Evolutionary conservation across 2,797 vertebrate genomes (phyloP).

Genomic region (Rhynchonycteris naso): DNA sequence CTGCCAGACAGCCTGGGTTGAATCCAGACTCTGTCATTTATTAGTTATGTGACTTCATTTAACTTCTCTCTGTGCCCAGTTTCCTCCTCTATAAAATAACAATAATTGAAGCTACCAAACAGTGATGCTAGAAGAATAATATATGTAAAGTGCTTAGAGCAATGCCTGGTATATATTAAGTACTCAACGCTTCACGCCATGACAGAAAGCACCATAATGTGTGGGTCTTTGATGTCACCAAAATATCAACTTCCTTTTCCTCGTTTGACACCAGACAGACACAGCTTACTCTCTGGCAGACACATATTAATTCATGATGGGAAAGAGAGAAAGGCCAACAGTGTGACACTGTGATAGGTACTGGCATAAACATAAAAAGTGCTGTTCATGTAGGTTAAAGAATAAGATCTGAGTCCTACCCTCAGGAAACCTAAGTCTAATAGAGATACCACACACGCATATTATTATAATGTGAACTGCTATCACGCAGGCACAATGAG

Average conservation of each 20-base stretch:
- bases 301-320: not conserved
- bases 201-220: not conserved
- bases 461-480: not conserved
- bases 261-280: not conserved
- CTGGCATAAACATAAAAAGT: not conserved
- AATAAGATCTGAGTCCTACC: not conserved
- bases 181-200: not conserved
- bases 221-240: not conserved
- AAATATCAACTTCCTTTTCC: conserved; percentile 19
- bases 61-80: not conserved
- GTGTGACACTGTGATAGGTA: not conserved
- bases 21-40: conserved; percentile 14
- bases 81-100: not conserved
- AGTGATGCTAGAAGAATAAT: not conserved
- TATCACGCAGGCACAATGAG: not conserved
- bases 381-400: no score
- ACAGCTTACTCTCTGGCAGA: conserved; percentile 24
- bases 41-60: not conserved
- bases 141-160: not conserved
- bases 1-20: not conserved
- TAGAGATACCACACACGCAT: not conserved
- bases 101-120: not conserved
- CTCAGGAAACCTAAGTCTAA: not conserved
- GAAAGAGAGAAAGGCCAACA: not conserved
- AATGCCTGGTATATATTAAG: not conserved